These are phyloP conservation scores for Limanda limanda DNA, from an alignment of 2,113 vertebrate genomes.

Conservation along the genomic window DNA sequence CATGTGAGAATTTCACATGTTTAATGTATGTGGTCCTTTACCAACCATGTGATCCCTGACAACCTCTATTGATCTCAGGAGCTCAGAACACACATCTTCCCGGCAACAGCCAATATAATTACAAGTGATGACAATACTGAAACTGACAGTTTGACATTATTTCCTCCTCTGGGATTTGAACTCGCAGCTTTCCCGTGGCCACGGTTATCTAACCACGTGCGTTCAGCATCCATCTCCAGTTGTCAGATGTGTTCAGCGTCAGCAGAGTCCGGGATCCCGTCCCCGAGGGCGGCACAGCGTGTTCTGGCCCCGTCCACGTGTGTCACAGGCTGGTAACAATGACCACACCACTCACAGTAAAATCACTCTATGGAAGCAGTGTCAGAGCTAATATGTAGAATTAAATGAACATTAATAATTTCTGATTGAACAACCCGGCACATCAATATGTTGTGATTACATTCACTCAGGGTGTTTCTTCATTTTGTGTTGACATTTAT, in stretches of 20 bases:
- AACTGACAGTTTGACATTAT: conserved; percentile 65
- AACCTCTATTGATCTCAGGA: conserved; percentile 37
- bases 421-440: too few species aligned
- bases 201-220: conserved; percentile 58
- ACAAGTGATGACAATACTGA: conserved; percentile 39
- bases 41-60: conserved; percentile 1
- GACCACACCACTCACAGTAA: background rate
- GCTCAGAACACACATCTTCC: conserved; percentile 3
- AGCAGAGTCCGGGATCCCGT: conserved; percentile 31
- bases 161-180: conserved; percentile 47
- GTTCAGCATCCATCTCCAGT: conserved; percentile 53
- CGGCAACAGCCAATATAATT: conserved; percentile 26
- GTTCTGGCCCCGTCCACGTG: conserved; percentile 29
- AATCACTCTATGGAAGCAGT: background rate
- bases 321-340: conserved; percentile 32
- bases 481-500: too few species aligned
- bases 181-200: conserved; percentile 39
- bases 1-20: background rate
- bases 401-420: too few species aligned
- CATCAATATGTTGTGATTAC: too few species aligned
- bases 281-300: conserved; percentile 30
- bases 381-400: background rate
- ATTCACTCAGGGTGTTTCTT: too few species aligned
- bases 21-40: too few species aligned
- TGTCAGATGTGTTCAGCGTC: conserved; percentile 58